Conservation (phyloP, 2,797 vertebrate genomes). For the Spea hammondii region DNA sequence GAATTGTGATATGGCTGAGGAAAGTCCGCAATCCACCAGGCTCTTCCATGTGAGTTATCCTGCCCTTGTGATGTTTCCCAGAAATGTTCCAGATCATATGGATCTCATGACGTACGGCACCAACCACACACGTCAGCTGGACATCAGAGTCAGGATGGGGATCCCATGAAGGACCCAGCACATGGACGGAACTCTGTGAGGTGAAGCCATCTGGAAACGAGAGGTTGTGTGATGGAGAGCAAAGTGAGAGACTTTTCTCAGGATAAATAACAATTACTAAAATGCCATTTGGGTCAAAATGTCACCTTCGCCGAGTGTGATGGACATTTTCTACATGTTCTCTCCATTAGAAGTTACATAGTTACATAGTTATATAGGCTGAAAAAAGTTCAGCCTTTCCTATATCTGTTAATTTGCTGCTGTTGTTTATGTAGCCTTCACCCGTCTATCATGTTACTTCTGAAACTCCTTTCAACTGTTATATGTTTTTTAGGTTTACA, state of each 20-base stretch:
- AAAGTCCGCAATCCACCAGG: not conserved
- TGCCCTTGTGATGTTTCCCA: conserved; percentile 7
- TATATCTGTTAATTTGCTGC: not conserved
- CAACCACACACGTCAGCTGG: conserved; percentile 20
- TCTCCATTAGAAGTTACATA: not conserved
- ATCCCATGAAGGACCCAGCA: not conserved
- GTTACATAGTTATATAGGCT: no score
- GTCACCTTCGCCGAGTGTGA: not conserved
- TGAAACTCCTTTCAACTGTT: no score
- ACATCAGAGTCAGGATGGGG: no score
- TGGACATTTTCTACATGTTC: no score
- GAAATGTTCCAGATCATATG: conserved; percentile 34
- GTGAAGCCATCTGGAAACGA: conserved; percentile 15
- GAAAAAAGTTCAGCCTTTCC: not conserved
- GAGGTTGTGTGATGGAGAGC: not conserved
- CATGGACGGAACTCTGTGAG: not conserved
- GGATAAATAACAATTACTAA: not conserved
- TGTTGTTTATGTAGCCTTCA: no score
- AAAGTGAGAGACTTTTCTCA: not conserved
- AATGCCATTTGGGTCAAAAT: no score
- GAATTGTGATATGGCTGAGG: conserved; percentile 4
- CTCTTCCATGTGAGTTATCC: not conserved
- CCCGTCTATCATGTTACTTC: no score
- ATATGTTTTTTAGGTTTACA: no score
- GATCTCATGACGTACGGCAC: not conserved